These are phyloP conservation scores for Pionites leucogaster DNA, from an alignment of 2,113 vertebrate genomes.

Conservation along the genomic window DNA sequence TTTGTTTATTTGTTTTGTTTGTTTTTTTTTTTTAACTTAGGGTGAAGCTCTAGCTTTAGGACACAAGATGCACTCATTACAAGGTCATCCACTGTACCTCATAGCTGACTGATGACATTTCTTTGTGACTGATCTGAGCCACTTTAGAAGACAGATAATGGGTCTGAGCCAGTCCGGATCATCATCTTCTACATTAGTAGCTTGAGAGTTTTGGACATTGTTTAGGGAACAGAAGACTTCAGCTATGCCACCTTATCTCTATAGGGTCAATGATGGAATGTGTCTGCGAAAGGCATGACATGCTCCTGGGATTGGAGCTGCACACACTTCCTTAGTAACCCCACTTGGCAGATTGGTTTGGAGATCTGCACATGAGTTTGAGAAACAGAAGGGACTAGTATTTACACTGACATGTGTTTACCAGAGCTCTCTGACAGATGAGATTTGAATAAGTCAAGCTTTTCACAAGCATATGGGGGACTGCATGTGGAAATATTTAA, in stretches of 20 bases:
- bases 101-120: neutral
- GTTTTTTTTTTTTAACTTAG: neutral
- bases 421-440: neutral
- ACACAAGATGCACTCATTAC: accelerated
- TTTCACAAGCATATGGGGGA: neutral
- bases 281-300: neutral
- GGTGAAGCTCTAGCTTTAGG: neutral
- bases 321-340: neutral
- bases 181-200: neutral
- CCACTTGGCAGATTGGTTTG: neutral
- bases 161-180: neutral
- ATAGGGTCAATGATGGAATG: neutral
- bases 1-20: neutral
- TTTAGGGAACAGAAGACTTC: neutral
- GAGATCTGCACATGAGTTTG: neutral
- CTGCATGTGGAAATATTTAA: neutral
- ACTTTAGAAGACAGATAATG: neutral
- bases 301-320: neutral
- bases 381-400: neutral
- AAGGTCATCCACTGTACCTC: neutral
- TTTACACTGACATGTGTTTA: neutral
- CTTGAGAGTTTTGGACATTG: neutral
- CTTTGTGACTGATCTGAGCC: neutral
- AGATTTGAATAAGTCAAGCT: neutral
- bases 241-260: accelerated